Base-by-base conservation (phyloP, 1,140 invertebrate genomes). In the Drosophila pectinifera region DNA sequence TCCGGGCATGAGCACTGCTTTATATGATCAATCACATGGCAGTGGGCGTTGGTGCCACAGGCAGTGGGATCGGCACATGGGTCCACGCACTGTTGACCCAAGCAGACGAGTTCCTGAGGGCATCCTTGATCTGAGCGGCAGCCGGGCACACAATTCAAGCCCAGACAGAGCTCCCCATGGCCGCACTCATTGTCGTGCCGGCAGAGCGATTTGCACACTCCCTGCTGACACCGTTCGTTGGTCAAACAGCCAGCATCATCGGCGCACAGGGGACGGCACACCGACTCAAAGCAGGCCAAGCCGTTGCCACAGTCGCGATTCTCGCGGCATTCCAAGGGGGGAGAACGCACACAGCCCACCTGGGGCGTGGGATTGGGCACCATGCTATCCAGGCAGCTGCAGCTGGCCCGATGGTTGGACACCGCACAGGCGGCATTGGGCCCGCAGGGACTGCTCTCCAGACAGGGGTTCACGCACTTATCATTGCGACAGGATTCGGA, bases 11-110 rank as follows among this genome's bases (percentile, higher is more conserved):
- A 93, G 86, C 97, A 98, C 62, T 94, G 90, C 67, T 95, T 95
- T 43, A 93, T 92, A 91, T 98, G 97, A 84, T 95, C 94, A 56
- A 93, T 91, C 3, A 95, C 94, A 31, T 91, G 89, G 83, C 97
- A 98, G 24, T 94, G 76, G 3, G 97, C 95, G 91, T 98, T 98
- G 5, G 95, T 96, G 22, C 97, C 97, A 91, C 97, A 98, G n/a
- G 95, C 94, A n/a, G 95, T 95, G 10, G 95, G 94, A 45, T 95
- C 93, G 1, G 93, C 92, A 79, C 97, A 98, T 5, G 95, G 94
- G 93, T 97, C 95, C 76, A 93, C 92, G 91, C 97, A 98, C 77
- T 96, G 95, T 56, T 95, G 96, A 57, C 95, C 95, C 45, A 96
- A 91, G 78, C 97, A 98, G 22, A 95, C 93, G 73, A 95, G 93